Conservation (phyloP, 2,797 vertebrate genomes). For the Telmatherina bonti region DNA sequence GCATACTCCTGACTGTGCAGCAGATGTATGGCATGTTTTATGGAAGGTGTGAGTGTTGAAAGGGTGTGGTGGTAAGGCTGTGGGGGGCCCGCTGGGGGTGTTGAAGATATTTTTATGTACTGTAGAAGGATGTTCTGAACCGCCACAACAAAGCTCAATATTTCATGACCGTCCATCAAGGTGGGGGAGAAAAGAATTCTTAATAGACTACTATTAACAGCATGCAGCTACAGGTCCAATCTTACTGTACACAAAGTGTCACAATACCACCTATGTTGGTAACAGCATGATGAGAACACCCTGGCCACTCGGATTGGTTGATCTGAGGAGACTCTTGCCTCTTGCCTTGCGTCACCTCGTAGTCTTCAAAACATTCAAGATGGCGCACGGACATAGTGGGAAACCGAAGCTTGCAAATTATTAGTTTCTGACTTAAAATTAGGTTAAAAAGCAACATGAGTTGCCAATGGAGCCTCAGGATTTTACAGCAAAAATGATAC, state of each 20-base stretch:
- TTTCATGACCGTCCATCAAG: slow-evolving; percentile 56
- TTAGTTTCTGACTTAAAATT: too few species aligned
- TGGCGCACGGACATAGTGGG: too few species aligned
- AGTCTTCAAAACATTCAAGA: too few species aligned
- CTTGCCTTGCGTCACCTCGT: too few species aligned
- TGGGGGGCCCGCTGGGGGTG: slow-evolving; percentile 53
- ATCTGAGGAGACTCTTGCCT: too few species aligned
- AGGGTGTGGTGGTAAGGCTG: slow-evolving; percentile 52
- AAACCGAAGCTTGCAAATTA: too few species aligned
- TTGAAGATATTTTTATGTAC: slow-evolving; percentile 78
- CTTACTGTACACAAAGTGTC: slow-evolving; percentile 21
- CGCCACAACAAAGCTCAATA: slow-evolving; percentile 67
- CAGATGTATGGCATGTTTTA: slow-evolving; percentile 85
- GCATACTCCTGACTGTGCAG: slow-evolving; percentile 81
- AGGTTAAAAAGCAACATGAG: too few species aligned
- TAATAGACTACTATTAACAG: slow-evolving; percentile 33
- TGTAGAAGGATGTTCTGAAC: slow-evolving; percentile 71
- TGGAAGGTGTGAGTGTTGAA: slow-evolving; percentile 71
- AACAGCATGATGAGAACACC: slow-evolving; percentile 10
- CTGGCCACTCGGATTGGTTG: too few species aligned
- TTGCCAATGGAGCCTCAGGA: too few species aligned
- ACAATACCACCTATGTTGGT: slow-evolving; percentile 31
- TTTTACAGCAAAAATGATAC: too few species aligned
- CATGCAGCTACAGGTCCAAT: slow-evolving; percentile 30
- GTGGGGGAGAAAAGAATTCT: slow-evolving; percentile 22